A percentile compares a stretch with the other conserved stretches of the same genome.
These are phyloP conservation scores for Anthonomus grandis DNA, from an alignment of 1,140 invertebrate species.

Conservation along the genomic window DNA sequence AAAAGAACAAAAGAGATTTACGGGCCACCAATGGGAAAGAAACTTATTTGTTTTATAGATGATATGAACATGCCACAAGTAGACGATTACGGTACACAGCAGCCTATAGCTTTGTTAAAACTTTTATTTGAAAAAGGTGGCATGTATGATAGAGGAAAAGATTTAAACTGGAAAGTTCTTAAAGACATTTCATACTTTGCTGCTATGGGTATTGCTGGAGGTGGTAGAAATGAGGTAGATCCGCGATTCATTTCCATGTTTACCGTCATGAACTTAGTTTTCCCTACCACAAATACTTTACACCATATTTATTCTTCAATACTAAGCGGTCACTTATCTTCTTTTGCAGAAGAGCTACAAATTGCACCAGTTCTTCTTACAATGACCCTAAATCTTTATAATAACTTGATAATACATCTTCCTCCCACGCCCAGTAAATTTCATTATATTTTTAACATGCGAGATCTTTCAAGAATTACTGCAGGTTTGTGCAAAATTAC, in stretches of 20 bases:
- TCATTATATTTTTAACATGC: constrained; percentile 91
- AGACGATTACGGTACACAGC: constrained; percentile 83
- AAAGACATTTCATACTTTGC: constrained; percentile 74
- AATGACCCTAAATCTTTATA: constrained; percentile 80
- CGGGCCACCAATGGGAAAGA: constrained; percentile 82
- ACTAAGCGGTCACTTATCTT: constrained; percentile 68
- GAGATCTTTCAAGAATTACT: constrained; percentile 81
- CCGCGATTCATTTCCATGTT: constrained; percentile 87
- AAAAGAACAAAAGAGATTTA: constrained; percentile 87
- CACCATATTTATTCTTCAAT: constrained; percentile 82
- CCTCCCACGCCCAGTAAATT: constrained; percentile 91
- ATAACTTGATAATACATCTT: constrained; percentile 69
- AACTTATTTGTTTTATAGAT: constrained; percentile 85
- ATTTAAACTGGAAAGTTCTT: constrained; percentile 84
- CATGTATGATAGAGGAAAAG: constrained; percentile 84
- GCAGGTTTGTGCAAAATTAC: constrained; percentile 75
- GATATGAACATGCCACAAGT: constrained; percentile 93
- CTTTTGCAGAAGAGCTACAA: constrained; percentile 66
- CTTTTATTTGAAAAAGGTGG: constrained; percentile 80
- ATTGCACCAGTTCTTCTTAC: constrained; percentile 65
- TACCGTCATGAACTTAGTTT: constrained; percentile 79
- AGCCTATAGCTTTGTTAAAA: constrained; percentile 87
- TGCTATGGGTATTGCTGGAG: constrained; percentile 79
- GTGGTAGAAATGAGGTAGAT: constrained; percentile 85
- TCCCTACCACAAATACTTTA: constrained; percentile 73